Evolutionary conservation across 2,113 vertebrate species (phyloP), one percentile per base, ranked within the genome.

Genomic region (Psittacara wagleri): DNA sequence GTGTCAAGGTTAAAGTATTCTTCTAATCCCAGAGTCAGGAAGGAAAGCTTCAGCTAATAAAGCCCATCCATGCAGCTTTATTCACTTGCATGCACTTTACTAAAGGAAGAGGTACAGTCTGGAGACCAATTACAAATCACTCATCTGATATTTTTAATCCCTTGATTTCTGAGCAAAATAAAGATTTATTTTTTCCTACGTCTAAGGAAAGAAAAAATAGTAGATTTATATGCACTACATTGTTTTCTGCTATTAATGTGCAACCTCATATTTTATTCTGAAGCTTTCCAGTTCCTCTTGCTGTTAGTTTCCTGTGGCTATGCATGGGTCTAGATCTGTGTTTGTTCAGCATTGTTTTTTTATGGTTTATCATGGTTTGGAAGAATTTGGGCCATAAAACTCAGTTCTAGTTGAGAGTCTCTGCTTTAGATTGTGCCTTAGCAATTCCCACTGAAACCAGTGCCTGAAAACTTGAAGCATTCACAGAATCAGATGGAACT

Each of bases 101-200:
- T 91, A 81, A 95, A 85, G 86, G 90, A 96, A 97, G 61, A 80
- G 92, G 72, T 88, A 41, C 86, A 95, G 95, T 91, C 97, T 90
- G 88, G 97, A 98, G 97, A 97, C 97, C 96, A 98, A 98, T 98
- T 98, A 97, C 97, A 97, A 97, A 98, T 96, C 96, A 93, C 96
- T 97, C 5, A 31, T 96, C 96, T 96, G 95, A 97, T 97, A 97
- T 92, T 95, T 97, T 96, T 98, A 98, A 98, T 98, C 97, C 96
- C 54, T 96, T 96, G 93, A 95, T 97, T 98, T 98, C 91, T 97
- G 94, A 98, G 97, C 82, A 97, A 97, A 97, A 97, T 55, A 95
- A 97, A 93, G 51, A 88, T 92, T 92, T 93, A 1, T 17, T 43
- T 83, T 74, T 80, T 52, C 24, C 33, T 49, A 7, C 5, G 1